Base-by-base conservation (phyloP, 2,888 invertebrate species). In the Cheilosia urbana region DNA sequence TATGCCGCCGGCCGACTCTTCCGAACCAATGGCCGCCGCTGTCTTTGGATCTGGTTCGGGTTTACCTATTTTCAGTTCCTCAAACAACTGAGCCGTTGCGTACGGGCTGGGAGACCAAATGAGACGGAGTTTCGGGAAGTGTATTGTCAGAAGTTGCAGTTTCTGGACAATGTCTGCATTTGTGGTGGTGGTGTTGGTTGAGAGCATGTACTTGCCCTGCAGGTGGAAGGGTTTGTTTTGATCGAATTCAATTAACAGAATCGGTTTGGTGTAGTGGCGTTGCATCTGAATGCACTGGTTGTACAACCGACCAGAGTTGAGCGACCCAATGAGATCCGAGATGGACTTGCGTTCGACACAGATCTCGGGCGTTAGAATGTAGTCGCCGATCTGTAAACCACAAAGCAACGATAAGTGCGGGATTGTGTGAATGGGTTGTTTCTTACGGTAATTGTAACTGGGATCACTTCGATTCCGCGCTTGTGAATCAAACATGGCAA, bases 51-150 rank as follows among this genome's bases (percentile, higher is more conserved):
- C 95, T 0, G 98, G 98, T 91, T 98, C 96, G 21, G 94, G 94
- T 91, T 96, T 95, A 6, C 96, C 97, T 93, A 95, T 94, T 96
- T 99, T 99, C 0, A 99, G 93, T 92, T 99, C 98, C 90, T 98
- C 97, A 92, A 99, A 99, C 58, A 99, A 93, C 92, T 99, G 98
- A 0, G 98, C 98, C 0, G 98, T 98, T 47, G 98, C 98, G 91
- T 98, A 97, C 0, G 99, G 98, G 91, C 97, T 98, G 2, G 98
- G 98, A 13, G 98, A 98, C 99, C 99, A 99, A 42, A 99, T 96
- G 9, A 99, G 93, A 88, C 97, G 96, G 85, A 99, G 93, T 89
- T 96, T 95, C 1, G 99, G 99, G 93, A 99, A 99, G 91, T 98
- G 97, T 88, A 99, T 93, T 0, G 99, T 98, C n/a, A 99, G 93